phyloP scores from a whole-genome alignment of 2,113 vertebrate species.

The Gallinago jamesoni region DNA sequence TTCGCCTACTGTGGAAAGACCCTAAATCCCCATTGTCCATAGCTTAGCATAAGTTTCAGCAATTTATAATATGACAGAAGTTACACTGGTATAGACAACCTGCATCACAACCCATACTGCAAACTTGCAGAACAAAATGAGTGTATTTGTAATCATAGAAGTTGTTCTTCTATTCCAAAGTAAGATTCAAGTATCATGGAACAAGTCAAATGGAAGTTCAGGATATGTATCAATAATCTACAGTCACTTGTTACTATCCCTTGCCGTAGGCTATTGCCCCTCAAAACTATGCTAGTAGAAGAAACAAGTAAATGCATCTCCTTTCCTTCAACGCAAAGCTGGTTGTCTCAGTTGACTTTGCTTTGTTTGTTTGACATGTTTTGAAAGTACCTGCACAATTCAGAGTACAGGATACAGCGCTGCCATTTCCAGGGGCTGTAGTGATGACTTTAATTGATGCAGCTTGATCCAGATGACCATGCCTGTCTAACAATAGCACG shows the following conservation, averaged over 20 bases:
- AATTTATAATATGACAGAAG: not conserved
- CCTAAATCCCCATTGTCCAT: not conserved
- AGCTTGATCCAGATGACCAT: not conserved
- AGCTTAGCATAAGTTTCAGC: not conserved
- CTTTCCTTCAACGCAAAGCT: not conserved
- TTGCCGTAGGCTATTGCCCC: not conserved
- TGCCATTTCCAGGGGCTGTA: not conserved
- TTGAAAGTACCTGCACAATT: not conserved
- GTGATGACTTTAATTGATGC: not conserved
- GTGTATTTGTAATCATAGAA: not conserved
- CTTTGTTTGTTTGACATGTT: no score
- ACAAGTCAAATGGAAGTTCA: not conserved
- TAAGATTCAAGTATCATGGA: not conserved
- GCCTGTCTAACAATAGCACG: not conserved
- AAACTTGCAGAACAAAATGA: not conserved
- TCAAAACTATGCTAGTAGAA: not conserved
- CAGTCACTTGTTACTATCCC: not conserved
- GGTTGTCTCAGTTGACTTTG: not conserved
- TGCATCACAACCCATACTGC: not conserved
- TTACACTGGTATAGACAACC: not conserved
- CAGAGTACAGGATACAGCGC: not conserved
- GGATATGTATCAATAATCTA: not conserved
- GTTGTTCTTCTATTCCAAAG: not conserved
- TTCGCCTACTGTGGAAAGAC: not conserved
- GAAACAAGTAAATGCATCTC: not conserved